Conservation (phyloP, 2,113 vertebrate species). For the Gallinago paraguaiae region DNA sequence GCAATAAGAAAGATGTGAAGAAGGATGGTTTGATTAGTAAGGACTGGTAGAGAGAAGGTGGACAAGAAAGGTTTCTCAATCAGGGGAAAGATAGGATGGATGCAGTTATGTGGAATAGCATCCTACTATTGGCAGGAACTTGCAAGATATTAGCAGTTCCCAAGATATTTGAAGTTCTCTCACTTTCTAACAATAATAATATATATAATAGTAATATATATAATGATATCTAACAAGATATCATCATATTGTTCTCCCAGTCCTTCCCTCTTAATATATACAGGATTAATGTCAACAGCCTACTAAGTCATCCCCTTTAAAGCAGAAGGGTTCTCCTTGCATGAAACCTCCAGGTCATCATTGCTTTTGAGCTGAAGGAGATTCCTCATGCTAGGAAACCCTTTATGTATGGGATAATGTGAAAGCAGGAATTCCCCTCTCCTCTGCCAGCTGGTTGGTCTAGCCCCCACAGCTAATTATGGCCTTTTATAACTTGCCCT, state of each 20-base stretch:
- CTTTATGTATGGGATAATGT: background rate
- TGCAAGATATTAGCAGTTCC: background rate
- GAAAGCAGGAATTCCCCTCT: background rate
- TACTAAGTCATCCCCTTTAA: background rate
- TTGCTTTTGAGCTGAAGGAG: background rate
- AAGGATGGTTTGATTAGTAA: background rate
- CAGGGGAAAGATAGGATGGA: background rate
- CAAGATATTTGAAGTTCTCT: background rate
- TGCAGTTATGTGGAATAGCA: background rate
- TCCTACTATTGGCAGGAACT: background rate
- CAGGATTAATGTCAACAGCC: background rate
- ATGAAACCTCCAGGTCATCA: background rate
- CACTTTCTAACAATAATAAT: background rate
- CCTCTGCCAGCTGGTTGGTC: background rate
- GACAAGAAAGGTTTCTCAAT: background rate
- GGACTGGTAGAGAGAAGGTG: background rate
- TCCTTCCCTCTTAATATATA: background rate
- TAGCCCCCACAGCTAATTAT: background rate
- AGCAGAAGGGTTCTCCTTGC: background rate
- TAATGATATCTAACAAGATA: background rate
- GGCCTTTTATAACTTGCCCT: background rate
- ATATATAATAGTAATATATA: no score
- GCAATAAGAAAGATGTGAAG: background rate
- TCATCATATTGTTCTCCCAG: background rate
- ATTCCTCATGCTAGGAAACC: background rate